Percentiles rank a stretch among this genome's conserved stretches.
phyloP scores from a whole-genome alignment of 1,140 invertebrate genomes.

The Drosophila yakuba region DNA sequence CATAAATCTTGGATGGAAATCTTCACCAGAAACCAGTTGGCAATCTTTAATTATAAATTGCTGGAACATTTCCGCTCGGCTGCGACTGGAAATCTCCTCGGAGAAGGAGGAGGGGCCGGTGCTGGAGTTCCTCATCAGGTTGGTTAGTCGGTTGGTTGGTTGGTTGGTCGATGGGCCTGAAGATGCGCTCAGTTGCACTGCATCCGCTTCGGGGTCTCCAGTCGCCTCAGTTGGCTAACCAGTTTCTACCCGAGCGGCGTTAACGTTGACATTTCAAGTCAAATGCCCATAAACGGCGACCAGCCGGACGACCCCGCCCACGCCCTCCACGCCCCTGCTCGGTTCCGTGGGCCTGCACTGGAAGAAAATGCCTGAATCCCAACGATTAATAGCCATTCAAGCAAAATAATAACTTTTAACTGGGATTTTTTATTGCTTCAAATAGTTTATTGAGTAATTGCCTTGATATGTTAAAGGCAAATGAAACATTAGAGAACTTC shows the following conservation, averaged over 20 bases:
- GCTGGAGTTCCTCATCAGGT: constrained; percentile 33
- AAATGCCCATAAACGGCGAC: constrained; percentile 77
- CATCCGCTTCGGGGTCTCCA: constrained; percentile 64
- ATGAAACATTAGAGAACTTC: neutral
- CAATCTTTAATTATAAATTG: constrained; percentile 66
- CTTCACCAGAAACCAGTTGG: constrained; percentile 52
- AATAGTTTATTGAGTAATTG: neutral
- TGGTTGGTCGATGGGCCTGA: constrained; percentile 49
- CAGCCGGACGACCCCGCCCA: constrained; percentile 51
- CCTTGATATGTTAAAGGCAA: no score
- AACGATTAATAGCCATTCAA: no score
- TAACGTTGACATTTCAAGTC: constrained; percentile 80
- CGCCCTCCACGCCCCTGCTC: constrained; percentile 10
- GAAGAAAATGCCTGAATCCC: neutral
- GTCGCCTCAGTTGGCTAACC: constrained; percentile 72
- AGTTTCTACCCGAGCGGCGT: constrained; percentile 69
- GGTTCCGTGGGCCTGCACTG: constrained; percentile 26
- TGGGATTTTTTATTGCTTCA: neutral
- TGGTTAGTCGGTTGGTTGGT: constrained; percentile 38
- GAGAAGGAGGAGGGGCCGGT: constrained; percentile 12
- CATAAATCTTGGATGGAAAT: constrained; percentile 32
- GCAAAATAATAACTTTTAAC: neutral
- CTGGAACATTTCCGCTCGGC: constrained; percentile 52
- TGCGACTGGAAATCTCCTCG: constrained; percentile 41
- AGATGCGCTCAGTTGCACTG: constrained; percentile 79